Evolutionary conservation across 2,113 vertebrate species (phyloP), one percentile per base, ranked within the genome.

Genomic region (Laticauda laticaudata): DNA sequence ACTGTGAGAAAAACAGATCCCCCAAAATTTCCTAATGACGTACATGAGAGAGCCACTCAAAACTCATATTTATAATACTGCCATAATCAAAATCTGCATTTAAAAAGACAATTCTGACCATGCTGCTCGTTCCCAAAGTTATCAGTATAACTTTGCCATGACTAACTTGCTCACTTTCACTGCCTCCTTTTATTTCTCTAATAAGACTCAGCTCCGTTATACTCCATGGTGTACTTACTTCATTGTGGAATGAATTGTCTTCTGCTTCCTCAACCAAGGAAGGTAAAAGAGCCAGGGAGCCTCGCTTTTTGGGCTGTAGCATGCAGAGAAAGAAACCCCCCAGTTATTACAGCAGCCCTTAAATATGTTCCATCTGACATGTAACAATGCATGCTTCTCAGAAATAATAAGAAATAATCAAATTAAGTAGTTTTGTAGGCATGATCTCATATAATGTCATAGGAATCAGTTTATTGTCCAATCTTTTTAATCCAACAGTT

Each of bases 241-340:
- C 96, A 87, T 96, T 96, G 55, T 96, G 95, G 29, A 93, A 90
- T 26, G 97, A 97, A 89, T 0, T 94, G 10, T 98, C 98, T 93
- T 98, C 98, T 2, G 61, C 95, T 92, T 98, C 98, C 93, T 98
- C 98, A 93, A 95, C 91, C 45, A 98, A 92, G 3, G 96, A 98
- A 85, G 98, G 98, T 0, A 98, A 95, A 96, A 97, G 92, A 69
- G 93, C 96, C 93, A 97, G 3, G 90, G 97, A 90, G 91, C 96
- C 95, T 92, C 90, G 95, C 94, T 96, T 97, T 95, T 95, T 96
- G 69, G 95, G 0, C 98, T 98, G 96, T 23, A 97, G 94, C 90
- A 85, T 15, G 93, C 43, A 95, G 21, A 94, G 2, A 95, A 0
- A 93, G 29, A 75, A 29, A 89, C 9, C 93, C 93, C 1, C 8